A percentile compares a stretch with the other conserved stretches of the same genome.
Evolutionary conservation across 2,888 invertebrate genomes (phyloP).

Genomic region (Cyaniris semiargus): DNA sequence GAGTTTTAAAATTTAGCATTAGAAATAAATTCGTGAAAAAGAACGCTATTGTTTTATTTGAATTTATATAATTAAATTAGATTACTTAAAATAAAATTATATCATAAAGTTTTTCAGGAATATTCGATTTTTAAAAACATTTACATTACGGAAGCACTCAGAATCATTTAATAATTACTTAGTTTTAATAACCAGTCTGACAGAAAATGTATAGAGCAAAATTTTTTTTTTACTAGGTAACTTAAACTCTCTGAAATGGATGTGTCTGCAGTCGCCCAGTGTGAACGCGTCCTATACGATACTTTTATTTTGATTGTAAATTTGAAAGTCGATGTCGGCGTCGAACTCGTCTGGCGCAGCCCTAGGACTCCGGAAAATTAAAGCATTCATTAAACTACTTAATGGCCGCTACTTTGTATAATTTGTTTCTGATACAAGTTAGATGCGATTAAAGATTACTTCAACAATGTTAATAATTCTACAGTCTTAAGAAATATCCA

Average conservation of each 20-base stretch:
- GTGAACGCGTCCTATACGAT: neutral
- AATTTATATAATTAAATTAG: neutral
- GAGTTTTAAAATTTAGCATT: neutral
- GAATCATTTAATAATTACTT: too few species aligned
- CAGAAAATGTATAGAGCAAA: too few species aligned
- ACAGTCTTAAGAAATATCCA: neutral
- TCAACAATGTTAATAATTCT: neutral
- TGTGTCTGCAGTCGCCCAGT: neutral
- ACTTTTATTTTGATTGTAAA: slow-evolving; percentile 26
- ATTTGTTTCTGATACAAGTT: neutral
- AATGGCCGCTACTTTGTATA: neutral
- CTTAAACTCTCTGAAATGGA: too few species aligned
- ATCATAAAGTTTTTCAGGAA: too few species aligned
- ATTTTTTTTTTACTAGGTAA: too few species aligned
- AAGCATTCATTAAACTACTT: slow-evolving; percentile 1
- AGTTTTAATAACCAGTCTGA: too few species aligned
- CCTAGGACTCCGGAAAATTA: neutral
- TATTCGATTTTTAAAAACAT: too few species aligned
- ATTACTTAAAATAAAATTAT: too few species aligned
- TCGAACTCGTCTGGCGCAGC: slow-evolving; percentile 41
- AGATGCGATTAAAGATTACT: neutral
- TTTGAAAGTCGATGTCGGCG: slow-evolving; percentile 48
- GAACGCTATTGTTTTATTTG: neutral
- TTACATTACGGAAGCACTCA: too few species aligned
- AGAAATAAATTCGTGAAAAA: neutral